These are phyloP conservation scores for Acrocephalus scirpaceus DNA, from an alignment of 2,797 vertebrate species.

Conservation along the genomic window DNA sequence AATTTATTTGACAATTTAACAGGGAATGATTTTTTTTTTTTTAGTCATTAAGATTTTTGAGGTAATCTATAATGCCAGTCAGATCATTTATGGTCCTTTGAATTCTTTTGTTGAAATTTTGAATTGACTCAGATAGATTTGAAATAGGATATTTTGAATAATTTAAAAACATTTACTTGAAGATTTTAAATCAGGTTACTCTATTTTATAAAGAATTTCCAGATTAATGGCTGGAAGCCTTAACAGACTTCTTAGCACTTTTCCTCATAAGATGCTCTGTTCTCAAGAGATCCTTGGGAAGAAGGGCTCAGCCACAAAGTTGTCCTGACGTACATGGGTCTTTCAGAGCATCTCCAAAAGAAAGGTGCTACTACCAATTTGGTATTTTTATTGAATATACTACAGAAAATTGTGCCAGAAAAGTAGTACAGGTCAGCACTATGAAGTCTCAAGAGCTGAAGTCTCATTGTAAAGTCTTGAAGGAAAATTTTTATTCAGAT, in stretches of 20 bases:
- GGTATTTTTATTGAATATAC: neutral
- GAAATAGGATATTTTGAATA: conserved; percentile 29
- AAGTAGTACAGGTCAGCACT: conserved; percentile 9
- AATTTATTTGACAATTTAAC: neutral
- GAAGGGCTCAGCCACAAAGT: neutral
- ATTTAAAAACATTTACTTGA: conserved; percentile 2
- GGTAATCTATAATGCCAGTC: conserved; percentile 8
- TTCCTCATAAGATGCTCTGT: neutral
- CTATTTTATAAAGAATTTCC: neutral
- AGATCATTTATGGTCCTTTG: conserved; percentile 6
- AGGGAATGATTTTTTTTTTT: neutral
- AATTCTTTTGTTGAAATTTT: conserved; percentile 46
- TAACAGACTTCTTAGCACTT: neutral
- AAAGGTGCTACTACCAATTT: neutral
- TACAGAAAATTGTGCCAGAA: neutral
- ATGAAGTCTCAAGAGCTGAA: conserved; percentile 7
- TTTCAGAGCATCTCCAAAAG: neutral
- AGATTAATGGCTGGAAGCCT: neutral
- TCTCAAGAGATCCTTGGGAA: neutral
- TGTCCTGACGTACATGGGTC: neutral
- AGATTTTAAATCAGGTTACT: conserved; percentile 18
- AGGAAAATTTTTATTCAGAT: conserved; percentile 40
- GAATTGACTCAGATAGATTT: neutral
- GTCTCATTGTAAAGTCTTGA: conserved; percentile 39
- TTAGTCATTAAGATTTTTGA: neutral